phyloP scores from a whole-genome alignment of 2,113 vertebrate genomes.

The Girardinichthys multiradiatus region DNA sequence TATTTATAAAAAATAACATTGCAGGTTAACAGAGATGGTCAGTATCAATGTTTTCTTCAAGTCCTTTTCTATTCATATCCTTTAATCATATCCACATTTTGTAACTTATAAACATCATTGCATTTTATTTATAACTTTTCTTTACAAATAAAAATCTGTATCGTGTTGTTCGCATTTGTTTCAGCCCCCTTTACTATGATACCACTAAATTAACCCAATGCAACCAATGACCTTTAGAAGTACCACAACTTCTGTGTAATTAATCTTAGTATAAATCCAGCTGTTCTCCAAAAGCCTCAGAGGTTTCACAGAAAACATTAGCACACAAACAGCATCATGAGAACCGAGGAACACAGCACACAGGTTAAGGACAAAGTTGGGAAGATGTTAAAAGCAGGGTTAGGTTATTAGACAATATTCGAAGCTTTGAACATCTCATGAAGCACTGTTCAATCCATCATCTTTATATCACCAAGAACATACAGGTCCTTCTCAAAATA shows the following conservation, averaged over 20 bases:
- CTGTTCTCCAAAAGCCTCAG: no score
- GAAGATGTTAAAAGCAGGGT: neutral
- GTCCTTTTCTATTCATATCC: neutral
- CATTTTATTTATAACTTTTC: no score
- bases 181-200: neutral
- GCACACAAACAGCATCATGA: neutral
- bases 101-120: no score
- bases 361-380: neutral
- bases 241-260: neutral
- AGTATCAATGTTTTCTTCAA: conserved; percentile 24
- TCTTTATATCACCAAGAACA: no score
- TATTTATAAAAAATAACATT: conserved; percentile 36
- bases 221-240: neutral
- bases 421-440: neutral
- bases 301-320: neutral
- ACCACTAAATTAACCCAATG: neutral
- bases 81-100: no score
- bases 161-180: neutral
- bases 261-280: neutral
- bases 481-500: no score
- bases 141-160: no score
- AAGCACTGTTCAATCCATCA: no score
- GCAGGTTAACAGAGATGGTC: conserved; percentile 26
- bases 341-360: neutral
- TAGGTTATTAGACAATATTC: neutral